Base-by-base conservation (phyloP, 2,113 vertebrate genomes). In the Cheirogaleus medius region DNA sequence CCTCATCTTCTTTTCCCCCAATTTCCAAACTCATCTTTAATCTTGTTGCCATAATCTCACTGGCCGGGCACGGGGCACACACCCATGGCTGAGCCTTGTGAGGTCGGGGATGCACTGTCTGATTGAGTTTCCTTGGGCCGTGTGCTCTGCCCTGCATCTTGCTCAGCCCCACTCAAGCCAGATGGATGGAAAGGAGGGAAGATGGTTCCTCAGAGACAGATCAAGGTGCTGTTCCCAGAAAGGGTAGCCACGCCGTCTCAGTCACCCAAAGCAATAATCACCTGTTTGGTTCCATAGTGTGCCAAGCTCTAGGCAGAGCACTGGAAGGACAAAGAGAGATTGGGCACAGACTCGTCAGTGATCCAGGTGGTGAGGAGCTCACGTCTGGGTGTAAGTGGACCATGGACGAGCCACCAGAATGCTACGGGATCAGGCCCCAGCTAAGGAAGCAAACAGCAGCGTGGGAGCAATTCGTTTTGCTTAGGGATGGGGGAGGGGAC, bases 341-440 rank as follows among this genome's bases (percentile, higher is more conserved):
- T 29, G 17, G 42, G 49, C n/a, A 20, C 1, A 21, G 77, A 34
- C n/a, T 47, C 25, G 14, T 32, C 52, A 10, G 18, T 6, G 47
- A 63, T 9, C 25, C 42, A 1, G 58, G 15, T 7, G 76, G 25
- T 34, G 66, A 42, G 32, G 7, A 69, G 44, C 18, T 32, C 2
- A 2, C 47, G 25, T 18, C 44, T 63, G 64, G 66, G 32, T 68
- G 29, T 9, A 23, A n/a, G 39, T 1, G 20, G 56, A 18, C 23
- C 8, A 0, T 1, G 18, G 73, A 27, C 0, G 0, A 47, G 17
- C 2, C 32, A 20, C 17, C 27, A 8, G 44, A 56, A 58, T 34
- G 29, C 18, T 49, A 8, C 3, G 21, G 63, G 86, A 56, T 18
- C 17, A 52, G 34, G 76, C 11, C 32, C 23, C 8, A 92, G 69